These are phyloP conservation scores for Drosophila ercepeae DNA, from an alignment of 1,140 invertebrate genomes.

Conservation along the genomic window DNA sequence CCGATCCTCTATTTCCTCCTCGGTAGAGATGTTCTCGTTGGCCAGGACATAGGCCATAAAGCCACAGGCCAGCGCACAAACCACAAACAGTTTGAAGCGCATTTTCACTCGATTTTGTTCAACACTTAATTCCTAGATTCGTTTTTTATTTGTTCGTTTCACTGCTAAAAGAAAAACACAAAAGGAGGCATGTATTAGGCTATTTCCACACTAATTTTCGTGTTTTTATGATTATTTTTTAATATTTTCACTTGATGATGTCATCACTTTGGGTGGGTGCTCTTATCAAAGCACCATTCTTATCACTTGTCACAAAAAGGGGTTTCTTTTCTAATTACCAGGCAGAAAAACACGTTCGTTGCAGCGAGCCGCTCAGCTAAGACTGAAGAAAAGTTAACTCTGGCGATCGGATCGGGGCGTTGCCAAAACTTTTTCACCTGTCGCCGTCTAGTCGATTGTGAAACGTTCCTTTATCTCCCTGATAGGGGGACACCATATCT, in stretches of 20 bases:
- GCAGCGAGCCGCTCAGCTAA: slow-evolving; percentile 67
- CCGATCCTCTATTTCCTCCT: slow-evolving; percentile 68
- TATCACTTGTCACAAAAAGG: slow-evolving; percentile 36
- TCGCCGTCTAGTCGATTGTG: slow-evolving; percentile 63
- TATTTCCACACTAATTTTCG: slow-evolving; percentile 24
- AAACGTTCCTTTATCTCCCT: slow-evolving; percentile 57
- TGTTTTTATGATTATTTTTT: slow-evolving; percentile 28
- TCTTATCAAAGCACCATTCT: slow-evolving; percentile 46
- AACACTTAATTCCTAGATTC: slow-evolving; percentile 32
- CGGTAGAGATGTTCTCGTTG: slow-evolving; percentile 74
- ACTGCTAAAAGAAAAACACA: slow-evolving; percentile 47
- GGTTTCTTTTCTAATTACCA: slow-evolving; percentile 53
- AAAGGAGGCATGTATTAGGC: neutral
- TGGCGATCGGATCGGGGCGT: slow-evolving; percentile 58
- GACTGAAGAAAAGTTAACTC: slow-evolving; percentile 59
- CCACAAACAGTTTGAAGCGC: slow-evolving; percentile 80
- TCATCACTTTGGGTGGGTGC: slow-evolving; percentile 40
- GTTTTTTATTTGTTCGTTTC: slow-evolving; percentile 52
- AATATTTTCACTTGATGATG: slow-evolving; percentile 73
- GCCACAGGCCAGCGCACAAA: slow-evolving; percentile 73
- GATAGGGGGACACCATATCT: slow-evolving; percentile 58
- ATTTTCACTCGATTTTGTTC: slow-evolving; percentile 58
- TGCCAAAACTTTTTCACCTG: slow-evolving; percentile 70
- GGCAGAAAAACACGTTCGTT: slow-evolving; percentile 76
- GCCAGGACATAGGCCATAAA: slow-evolving; percentile 76